Conservation (phyloP, 2,113 vertebrate genomes). For the Gymnobelideus leadbeateri region DNA sequence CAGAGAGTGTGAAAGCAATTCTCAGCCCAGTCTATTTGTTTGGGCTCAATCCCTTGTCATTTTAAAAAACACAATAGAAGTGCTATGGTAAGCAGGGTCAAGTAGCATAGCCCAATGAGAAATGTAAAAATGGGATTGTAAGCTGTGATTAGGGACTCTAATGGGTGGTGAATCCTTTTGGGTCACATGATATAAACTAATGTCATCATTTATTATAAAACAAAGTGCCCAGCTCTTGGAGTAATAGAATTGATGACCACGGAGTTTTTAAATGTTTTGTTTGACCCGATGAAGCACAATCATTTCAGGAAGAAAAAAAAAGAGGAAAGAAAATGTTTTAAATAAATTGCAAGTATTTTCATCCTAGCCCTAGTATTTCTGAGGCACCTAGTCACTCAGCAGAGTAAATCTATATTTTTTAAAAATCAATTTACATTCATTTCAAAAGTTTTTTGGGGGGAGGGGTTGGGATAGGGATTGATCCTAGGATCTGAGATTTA, state of each 20-base stretch:
- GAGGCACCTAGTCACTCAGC: neutral
- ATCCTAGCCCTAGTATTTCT: conserved; percentile 14
- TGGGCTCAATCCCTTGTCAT: conserved; percentile 91
- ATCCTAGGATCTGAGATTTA: neutral
- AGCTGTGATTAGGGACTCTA: conserved; percentile 91
- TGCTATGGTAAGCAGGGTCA: conserved; percentile 95
- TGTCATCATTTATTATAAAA: conserved; percentile 93
- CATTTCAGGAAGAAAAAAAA: conserved; percentile 80
- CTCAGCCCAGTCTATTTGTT: conserved; percentile 93
- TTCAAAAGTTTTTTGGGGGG: neutral
- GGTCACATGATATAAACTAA: conserved; percentile 93
- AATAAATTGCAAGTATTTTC: conserved; percentile 75
- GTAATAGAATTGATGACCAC: conserved; percentile 91
- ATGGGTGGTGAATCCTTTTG: conserved; percentile 90
- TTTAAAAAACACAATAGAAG: conserved; percentile 93
- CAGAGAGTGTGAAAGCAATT: conserved; percentile 88
- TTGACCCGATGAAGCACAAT: conserved; percentile 78
- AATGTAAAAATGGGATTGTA: conserved; percentile 89
- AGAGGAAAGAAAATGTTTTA: conserved; percentile 71
- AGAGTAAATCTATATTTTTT: neutral
- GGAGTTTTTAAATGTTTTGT: conserved; percentile 89
- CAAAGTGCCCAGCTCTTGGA: conserved; percentile 85
- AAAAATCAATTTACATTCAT: neutral
- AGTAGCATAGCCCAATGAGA: conserved; percentile 87
- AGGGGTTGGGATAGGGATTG: neutral